Conservation (phyloP, 2,113 vertebrate genomes). For the Balaenoptera acutorostrata region DNA sequence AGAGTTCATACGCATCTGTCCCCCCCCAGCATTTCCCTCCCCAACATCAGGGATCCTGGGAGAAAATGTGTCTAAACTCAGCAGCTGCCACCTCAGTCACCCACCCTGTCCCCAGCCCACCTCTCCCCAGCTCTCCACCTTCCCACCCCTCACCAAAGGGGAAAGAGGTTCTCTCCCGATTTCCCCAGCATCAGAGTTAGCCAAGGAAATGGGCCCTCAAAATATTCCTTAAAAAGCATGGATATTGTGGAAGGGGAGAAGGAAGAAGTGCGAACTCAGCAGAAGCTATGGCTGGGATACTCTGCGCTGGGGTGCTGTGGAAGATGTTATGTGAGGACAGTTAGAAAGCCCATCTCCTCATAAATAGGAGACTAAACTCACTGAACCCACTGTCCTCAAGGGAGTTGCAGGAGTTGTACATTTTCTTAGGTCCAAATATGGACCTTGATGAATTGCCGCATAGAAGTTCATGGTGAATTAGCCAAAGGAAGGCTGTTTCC, state of each 20-base stretch:
- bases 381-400: not conserved
- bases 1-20: not conserved
- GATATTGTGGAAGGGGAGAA: not conserved
- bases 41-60: not conserved
- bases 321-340: not conserved
- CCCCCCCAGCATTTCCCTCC: not conserved
- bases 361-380: not conserved
- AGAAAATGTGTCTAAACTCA: not conserved
- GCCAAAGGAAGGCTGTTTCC: not conserved
- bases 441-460: not conserved
- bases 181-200: not conserved
- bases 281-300: not conserved
- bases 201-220: not conserved
- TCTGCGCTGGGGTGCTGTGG: accelerated
- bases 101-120: not conserved
- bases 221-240: not conserved
- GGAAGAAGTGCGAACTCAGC: not conserved
- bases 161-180: too few species aligned
- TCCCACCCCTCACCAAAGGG: not conserved
- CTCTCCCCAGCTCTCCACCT: not conserved
- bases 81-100: not conserved
- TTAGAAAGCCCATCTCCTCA: not conserved
- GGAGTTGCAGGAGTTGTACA: too few species aligned
- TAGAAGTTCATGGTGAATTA: not conserved
- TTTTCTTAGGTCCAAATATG: not conserved